Evolutionary conservation across 2,113 vertebrate genomes (phyloP).

Genomic region (Paralichthys olivaceus): DNA sequence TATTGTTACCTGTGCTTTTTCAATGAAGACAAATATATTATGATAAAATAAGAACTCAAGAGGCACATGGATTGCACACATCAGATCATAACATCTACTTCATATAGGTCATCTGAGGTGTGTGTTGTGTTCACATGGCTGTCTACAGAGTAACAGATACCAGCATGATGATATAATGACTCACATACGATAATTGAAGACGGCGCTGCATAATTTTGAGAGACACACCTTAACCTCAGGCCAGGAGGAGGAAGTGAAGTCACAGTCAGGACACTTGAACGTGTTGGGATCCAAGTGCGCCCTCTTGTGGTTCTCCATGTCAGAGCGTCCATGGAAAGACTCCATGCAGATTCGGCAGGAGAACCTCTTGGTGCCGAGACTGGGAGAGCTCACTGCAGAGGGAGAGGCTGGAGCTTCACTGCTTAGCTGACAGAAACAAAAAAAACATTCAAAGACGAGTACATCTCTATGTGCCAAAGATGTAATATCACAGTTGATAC

Average conservation of each 20-base stretch:
- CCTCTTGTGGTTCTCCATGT: constrained; percentile 99
- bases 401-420: constrained; percentile 86
- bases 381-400: constrained; percentile 66
- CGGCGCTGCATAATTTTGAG: neutral
- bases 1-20: no score
- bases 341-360: constrained; percentile 96
- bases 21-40: no score
- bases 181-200: neutral
- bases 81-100: neutral
- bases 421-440: constrained; percentile 77
- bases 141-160: no score
- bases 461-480: neutral
- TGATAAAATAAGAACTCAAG: no score
- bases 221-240: constrained; percentile 89
- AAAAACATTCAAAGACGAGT: neutral
- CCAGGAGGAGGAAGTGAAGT: constrained; percentile 91
- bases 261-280: constrained; percentile 96
- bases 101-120: neutral
- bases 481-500: neutral
- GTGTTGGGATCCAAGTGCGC: constrained; percentile 90
- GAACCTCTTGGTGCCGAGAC: constrained; percentile 88
- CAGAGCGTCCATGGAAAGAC: constrained; percentile 92
- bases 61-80: neutral
- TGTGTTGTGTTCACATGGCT: neutral
- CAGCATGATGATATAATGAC: neutral